A percentile compares a stretch with the other conserved stretches of the same genome.
phyloP scores from a whole-genome alignment of 2,797 vertebrate species.

The Simalia tracyae region DNA sequence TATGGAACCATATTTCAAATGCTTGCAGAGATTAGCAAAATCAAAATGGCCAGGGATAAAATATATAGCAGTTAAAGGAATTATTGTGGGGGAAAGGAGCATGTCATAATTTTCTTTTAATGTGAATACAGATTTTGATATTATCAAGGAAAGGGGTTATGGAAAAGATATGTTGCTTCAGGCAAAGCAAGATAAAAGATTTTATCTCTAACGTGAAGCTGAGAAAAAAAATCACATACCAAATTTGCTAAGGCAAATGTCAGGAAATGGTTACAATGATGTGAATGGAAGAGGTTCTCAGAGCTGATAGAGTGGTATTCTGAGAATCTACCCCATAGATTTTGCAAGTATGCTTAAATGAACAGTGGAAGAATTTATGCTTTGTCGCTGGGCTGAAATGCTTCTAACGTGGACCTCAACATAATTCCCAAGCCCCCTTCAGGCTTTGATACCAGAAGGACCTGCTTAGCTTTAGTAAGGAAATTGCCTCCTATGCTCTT shows the following conservation, averaged over 20 bases:
- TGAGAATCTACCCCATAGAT: neutral
- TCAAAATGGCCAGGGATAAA: neutral
- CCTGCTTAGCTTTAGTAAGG: neutral
- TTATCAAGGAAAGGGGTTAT: neutral
- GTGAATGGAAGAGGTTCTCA: conserved; percentile 24
- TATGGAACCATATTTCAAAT: neutral
- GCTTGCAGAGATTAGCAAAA: neutral
- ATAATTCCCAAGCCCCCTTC: neutral
- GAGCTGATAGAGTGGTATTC: neutral
- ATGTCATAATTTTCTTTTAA: neutral
- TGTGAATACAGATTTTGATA: neutral
- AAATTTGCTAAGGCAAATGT: neutral
- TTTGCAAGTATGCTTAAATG: neutral
- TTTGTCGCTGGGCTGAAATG: neutral
- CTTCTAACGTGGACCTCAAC: neutral
- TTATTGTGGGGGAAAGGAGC: neutral
- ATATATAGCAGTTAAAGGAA: neutral
- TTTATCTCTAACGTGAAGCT: neutral
- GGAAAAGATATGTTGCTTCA: neutral
- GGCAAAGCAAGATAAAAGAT: conserved; percentile 14
- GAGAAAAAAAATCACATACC: neutral
- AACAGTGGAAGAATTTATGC: fast-evolving
- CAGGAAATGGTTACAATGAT: conserved; percentile 5
- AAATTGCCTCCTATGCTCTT: neutral
- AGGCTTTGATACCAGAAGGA: neutral